Conservation (phyloP, 2,888 invertebrate genomes). For the Netelia virgata region DNA sequence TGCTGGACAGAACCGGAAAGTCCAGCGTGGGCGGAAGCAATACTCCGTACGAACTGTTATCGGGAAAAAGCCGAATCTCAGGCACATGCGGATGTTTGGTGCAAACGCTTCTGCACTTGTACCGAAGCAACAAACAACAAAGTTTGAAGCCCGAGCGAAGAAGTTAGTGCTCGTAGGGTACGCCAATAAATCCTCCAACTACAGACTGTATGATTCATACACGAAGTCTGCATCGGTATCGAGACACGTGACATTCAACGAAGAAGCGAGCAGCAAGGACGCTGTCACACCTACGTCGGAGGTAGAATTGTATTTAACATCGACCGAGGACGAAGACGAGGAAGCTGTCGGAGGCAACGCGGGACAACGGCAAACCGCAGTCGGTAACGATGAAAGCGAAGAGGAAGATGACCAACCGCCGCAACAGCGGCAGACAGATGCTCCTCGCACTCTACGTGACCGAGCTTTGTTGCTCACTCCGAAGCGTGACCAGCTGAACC, state of each 20-base stretch:
- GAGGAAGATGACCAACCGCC: conserved; percentile 24
- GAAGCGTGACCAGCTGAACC: neutral
- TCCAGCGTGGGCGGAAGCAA: conserved; percentile 36
- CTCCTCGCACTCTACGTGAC: conserved; percentile 10
- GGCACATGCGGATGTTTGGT: conserved; percentile 17
- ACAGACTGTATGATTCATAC: neutral
- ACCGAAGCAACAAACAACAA: conserved; percentile 10
- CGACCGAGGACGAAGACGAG: neutral
- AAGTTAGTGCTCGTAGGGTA: conserved; percentile 8
- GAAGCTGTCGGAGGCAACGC: too few relatives aligned
- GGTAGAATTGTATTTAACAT: too few relatives aligned
- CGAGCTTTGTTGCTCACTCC: conserved; percentile 27
- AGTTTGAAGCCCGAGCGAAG: conserved; percentile 11
- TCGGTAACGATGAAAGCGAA: conserved; percentile 3
- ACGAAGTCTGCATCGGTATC: neutral
- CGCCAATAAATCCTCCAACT: neutral
- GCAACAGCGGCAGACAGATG: neutral
- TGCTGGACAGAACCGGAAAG: conserved; percentile 67
- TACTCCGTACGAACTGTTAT: conserved; percentile 62
- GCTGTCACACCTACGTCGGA: neutral
- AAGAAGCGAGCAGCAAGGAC: neutral
- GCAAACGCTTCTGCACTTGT: neutral
- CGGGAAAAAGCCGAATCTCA: conserved; percentile 10
- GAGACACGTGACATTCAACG: conserved; percentile 8
- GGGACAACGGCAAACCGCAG: neutral